Evolutionary conservation across 2,888 invertebrate genomes (phyloP).

Genomic region (Heterodera filipjevi): DNA sequence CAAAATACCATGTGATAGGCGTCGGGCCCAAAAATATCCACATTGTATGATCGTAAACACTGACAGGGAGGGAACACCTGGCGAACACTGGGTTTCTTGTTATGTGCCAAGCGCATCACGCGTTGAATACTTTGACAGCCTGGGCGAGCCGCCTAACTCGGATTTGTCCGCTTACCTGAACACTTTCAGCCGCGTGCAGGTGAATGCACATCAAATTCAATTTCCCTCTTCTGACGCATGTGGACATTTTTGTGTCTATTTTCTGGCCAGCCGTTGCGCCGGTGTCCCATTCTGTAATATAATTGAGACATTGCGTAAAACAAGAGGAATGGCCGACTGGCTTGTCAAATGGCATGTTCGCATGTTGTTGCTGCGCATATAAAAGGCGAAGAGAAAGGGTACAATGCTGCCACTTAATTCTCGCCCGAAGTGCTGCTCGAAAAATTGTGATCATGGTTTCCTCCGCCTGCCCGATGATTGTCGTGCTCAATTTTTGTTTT

Average conservation of each 20-base stretch:
- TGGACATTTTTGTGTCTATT: slow-evolving; percentile 21
- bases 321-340: background rate
- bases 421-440: too few species aligned
- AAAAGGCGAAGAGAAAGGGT: background rate
- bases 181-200: background rate
- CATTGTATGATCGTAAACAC: slow-evolving; percentile 6
- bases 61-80: background rate
- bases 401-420: too few species aligned
- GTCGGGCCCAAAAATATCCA: background rate
- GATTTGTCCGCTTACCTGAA: slow-evolving; percentile 5
- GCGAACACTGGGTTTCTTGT: slow-evolving; percentile 21
- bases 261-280: background rate
- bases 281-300: background rate
- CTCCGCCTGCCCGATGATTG: too few species aligned
- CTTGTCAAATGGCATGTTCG: background rate
- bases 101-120: background rate
- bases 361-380: background rate
- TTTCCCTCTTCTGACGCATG: slow-evolving; percentile 14
- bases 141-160: background rate
- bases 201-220: slow-evolving; percentile 1
- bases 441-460: too few species aligned
- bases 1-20: background rate
- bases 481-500: too few species aligned
- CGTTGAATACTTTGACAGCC: slow-evolving; percentile 13
- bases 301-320: background rate